These are phyloP conservation scores for Hirudinaria manillensis DNA, from an alignment of 2,888 invertebrate genomes.

Conservation along the genomic window DNA sequence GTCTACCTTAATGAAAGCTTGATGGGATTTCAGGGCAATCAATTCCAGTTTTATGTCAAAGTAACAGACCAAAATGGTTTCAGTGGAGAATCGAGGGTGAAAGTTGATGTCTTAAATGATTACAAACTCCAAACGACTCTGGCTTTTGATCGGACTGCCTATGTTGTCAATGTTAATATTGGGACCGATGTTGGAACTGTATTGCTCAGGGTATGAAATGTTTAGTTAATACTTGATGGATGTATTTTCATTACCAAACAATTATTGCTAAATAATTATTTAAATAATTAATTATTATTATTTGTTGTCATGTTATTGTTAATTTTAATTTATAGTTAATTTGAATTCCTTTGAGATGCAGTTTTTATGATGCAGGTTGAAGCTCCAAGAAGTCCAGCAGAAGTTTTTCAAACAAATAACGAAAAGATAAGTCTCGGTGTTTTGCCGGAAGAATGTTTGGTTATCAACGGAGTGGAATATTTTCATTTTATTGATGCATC, in stretches of 20 bases:
- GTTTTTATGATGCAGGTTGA: no score
- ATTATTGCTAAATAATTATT: no score
- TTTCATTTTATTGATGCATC: not conserved
- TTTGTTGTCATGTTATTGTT: no score
- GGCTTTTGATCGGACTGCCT: not conserved
- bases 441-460: not conserved
- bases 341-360: no score
- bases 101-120: not conserved
- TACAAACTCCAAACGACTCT: not conserved
- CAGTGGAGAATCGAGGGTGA: conserved; percentile 3
- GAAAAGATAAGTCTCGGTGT: not conserved
- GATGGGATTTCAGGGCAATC: not conserved
- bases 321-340: no score
- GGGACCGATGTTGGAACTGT: not conserved
- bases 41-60: not conserved
- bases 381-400: not conserved
- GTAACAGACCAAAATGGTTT: not conserved
- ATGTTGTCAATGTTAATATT: not conserved
- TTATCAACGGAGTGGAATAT: not conserved
- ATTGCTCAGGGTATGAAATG: not conserved
- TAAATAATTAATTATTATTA: no score
- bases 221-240: not conserved
- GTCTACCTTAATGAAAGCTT: not conserved
- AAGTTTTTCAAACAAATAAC: not conserved
- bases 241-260: not conserved